Conservation (phyloP, 1,140 invertebrate genomes). For the Megalopta genalis region DNA sequence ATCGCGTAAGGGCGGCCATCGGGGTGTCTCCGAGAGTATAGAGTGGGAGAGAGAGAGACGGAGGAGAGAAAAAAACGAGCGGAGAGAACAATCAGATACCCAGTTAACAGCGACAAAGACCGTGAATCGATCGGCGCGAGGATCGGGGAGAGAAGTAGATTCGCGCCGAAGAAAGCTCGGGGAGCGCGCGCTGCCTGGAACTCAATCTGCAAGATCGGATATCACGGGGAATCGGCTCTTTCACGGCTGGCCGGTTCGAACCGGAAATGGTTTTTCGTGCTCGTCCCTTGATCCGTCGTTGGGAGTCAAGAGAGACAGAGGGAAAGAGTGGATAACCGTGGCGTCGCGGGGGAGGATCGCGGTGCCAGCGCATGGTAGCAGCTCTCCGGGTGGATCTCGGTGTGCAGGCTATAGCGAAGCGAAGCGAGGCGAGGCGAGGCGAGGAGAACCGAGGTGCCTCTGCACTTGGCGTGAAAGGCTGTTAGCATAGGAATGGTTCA, state of each 20-base stretch:
- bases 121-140: not conserved
- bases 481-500: slow-evolving; percentile 79
- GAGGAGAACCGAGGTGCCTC: slow-evolving; percentile 46
- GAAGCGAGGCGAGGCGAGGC: too few relatives aligned
- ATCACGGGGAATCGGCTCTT: slow-evolving; percentile 46
- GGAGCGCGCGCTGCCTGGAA: slow-evolving; percentile 1
- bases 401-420: not conserved
- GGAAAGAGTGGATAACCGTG: slow-evolving; percentile 27
- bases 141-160: not conserved
- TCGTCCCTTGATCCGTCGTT: slow-evolving; percentile 38
- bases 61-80: not conserved
- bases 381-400: not conserved
- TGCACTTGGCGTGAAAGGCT: slow-evolving; percentile 73
- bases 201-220: slow-evolving; percentile 32
- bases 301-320: slow-evolving; percentile 40
- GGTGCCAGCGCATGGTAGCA: not conserved
- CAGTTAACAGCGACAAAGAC: not conserved
- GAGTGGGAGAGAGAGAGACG: not conserved
- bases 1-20: not conserved
- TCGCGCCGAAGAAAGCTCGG: not conserved
- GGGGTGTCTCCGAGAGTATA: too few relatives aligned
- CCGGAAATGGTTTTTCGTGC: slow-evolving; percentile 55
- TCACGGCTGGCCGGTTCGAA: slow-evolving; percentile 5
- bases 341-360: not conserved
- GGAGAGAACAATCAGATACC: too few relatives aligned